Evolutionary conservation across 2,888 invertebrate genomes (phyloP), one percentile per base, ranked within the genome.

Genomic region (Syrista parreyssii): DNA sequence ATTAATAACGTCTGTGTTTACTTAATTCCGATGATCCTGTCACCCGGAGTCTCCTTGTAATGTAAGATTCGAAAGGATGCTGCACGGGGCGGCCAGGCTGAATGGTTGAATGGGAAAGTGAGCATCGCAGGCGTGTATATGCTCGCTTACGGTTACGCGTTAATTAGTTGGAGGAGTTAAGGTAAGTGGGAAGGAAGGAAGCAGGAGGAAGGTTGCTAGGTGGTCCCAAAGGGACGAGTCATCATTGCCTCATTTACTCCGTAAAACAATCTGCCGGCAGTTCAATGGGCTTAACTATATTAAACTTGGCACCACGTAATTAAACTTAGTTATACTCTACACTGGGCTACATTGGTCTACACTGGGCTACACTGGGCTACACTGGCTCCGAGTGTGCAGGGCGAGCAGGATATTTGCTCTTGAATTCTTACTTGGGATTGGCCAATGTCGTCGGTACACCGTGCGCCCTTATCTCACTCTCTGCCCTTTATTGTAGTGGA

Each of bases 161-260:
- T 88, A 89, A 89, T 89, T 88, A 88, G 85, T 87, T 84, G 84
- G 79, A 82, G 81, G 84, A 85, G 82, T 36, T 73, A 40, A 72
- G 73, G 73, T 35, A 36, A 68, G 68, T 71, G 33, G 33, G 68
- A 76, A 34, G 34, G 33, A 36, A 36, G 35, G 35, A 35, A 35
- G 35, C 11, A 35, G 36, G 4, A 12, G 40, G 15, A 36, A 36
- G 73, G 75, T 71, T 75, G 76, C 73, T 78, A 78, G 90, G 89
- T 89, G 89, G 89, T 89, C 88, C 85, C 82, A 85, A 88, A 88
- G 84, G 83, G 86, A 83, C 88, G 88, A 91, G 91, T 91, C 91
- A 91, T 90, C 89, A 89, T 90, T 89, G 88, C 84, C 90, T 91
- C 90, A 91, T 90, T 91, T 90, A 89, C 88, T 88, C 85, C 84